Percentiles rank a stretch among this genome's conserved stretches.
Evolutionary conservation across 2,888 invertebrate species (phyloP).

Genomic region (Netelia melanura): DNA sequence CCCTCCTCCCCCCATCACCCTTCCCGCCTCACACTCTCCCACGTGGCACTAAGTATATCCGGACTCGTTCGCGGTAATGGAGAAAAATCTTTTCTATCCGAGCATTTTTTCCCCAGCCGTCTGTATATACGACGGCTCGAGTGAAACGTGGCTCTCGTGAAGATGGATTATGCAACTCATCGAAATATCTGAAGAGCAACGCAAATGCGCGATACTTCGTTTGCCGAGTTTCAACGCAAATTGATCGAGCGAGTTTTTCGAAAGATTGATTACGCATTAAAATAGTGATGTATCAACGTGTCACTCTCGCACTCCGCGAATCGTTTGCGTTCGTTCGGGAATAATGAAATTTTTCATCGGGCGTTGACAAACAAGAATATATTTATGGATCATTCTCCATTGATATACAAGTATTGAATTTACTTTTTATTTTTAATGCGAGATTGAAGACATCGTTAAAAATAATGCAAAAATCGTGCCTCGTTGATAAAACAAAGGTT

Average conservation of each 20-base stretch:
- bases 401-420: too few species aligned
- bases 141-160: constrained; percentile 52
- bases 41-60: constrained; percentile 38
- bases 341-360: not conserved
- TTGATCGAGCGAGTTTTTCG: constrained; percentile 32
- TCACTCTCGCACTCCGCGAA: not conserved
- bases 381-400: not conserved
- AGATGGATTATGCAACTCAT: constrained; percentile 67
- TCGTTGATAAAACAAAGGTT: not conserved
- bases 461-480: too few species aligned
- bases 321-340: not conserved
- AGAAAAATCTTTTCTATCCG: constrained; percentile 74
- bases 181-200: constrained; percentile 33
- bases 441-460: too few species aligned
- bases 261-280: constrained; percentile 42
- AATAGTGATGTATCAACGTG: not conserved
- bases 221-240: constrained; percentile 7
- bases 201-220: constrained; percentile 1
- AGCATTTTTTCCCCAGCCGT: constrained; percentile 19
- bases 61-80: constrained; percentile 69
- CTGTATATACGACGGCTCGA: constrained; percentile 29
- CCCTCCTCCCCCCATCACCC: constrained; percentile 25
- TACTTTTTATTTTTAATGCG: too few species aligned
- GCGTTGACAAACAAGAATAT: not conserved
- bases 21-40: constrained; percentile 2